Conservation (phyloP, 2,113 vertebrate species). For the Rhizomys pruinosus region DNA sequence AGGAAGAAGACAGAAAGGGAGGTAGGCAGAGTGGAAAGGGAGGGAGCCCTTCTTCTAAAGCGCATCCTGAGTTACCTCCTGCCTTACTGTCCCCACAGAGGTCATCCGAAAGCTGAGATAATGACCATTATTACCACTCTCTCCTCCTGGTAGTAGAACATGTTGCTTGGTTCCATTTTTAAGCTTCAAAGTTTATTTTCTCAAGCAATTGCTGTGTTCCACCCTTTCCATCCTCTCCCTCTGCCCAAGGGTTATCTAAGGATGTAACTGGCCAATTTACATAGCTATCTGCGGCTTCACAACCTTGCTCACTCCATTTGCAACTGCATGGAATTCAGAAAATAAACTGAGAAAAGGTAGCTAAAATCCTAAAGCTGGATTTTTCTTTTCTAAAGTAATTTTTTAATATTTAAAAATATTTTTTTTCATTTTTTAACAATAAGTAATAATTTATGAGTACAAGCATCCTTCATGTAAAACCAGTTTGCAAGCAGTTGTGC, state of each 20-base stretch:
- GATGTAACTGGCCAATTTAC: not conserved
- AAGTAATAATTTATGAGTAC: too few relatives aligned
- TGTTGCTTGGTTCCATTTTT: not conserved
- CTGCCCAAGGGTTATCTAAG: not conserved
- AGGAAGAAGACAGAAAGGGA: not conserved
- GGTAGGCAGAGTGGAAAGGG: rapidly evolving
- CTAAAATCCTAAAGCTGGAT: not conserved
- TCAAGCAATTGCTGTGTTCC: not conserved
- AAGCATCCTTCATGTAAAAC: too few relatives aligned
- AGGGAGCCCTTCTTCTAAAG: not conserved
- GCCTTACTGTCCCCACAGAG: not conserved
- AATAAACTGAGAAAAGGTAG: not conserved
- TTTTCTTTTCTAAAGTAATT: conserved; percentile 22
- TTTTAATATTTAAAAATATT: too few relatives aligned
- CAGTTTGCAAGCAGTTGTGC: too few relatives aligned
- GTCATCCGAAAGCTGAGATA: not conserved
- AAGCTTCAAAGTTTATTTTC: conserved; percentile 47
- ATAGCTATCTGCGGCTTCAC: not conserved
- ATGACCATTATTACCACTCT: not conserved
- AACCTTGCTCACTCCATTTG: not conserved
- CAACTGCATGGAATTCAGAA: not conserved
- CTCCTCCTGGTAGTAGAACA: not conserved
- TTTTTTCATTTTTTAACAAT: too few relatives aligned
- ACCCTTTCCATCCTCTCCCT: not conserved
- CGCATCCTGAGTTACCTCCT: too few relatives aligned